Evolutionary conservation across 2,888 invertebrate species (phyloP).

Genomic region (Lasioglossum zephyrum): DNA sequence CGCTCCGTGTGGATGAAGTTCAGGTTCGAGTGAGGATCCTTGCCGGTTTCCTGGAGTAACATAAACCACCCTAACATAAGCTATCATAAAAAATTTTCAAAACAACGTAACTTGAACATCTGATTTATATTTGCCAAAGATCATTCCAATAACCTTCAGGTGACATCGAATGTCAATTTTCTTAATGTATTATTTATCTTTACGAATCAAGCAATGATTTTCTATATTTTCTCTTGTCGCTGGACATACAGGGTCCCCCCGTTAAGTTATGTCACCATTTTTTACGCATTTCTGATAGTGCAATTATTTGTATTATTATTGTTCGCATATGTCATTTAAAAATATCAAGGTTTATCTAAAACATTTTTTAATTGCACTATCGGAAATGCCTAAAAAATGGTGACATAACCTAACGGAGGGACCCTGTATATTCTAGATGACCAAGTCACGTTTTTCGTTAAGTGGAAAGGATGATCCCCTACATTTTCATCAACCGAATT

Average conservation of each 20-base stretch:
- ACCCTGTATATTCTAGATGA: background rate
- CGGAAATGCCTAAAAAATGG: too few relatives aligned
- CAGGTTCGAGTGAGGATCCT: conserved; percentile 69
- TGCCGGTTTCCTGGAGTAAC: conserved; percentile 70
- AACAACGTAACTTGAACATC: background rate
- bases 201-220: background rate
- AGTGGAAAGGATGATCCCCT: conserved; percentile 43
- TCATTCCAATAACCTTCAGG: background rate
- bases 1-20: conserved; percentile 80
- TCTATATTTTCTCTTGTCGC: background rate
- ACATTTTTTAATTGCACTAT: too few relatives aligned
- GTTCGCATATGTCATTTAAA: too few relatives aligned
- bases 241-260: background rate
- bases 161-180: background rate
- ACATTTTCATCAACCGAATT: conserved; percentile 78
- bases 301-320: too few relatives aligned
- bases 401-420: too few relatives aligned
- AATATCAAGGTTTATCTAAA: too few relatives aligned
- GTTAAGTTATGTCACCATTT: too few relatives aligned
- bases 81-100: too few relatives aligned
- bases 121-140: background rate
- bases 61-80: background rate
- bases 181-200: background rate
- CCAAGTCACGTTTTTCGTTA: background rate
- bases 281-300: too few relatives aligned